Evolutionary conservation across 2,797 vertebrate genomes (phyloP), one percentile per base, ranked within the genome.

Genomic region (Phoeniculus purpureus): DNA sequence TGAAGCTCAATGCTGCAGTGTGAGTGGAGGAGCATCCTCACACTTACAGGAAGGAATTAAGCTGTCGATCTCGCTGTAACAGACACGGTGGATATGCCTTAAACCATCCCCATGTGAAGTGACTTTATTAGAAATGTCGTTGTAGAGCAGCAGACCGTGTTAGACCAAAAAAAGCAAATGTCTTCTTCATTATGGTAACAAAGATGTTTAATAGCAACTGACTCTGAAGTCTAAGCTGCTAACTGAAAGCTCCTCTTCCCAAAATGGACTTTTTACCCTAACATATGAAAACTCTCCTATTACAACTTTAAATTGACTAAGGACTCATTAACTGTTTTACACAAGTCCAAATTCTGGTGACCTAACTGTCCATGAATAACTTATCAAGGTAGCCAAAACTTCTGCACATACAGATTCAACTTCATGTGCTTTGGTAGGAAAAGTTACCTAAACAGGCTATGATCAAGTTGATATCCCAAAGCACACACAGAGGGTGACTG

Each of bases 361-460:
- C 5, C 23, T 45, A 14, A 37, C 27, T 48, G 29, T 12, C 18
- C 14, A 52, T 9, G 21, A 12, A 61, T 16, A 17, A 9, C 4
- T 60, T 31, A 58, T 50, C 47, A 51, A 26, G 34, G 17, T 10
- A 34, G 26, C n/a, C 52, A 1, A n/a, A n/a, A 59, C 19, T 20
- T 10, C 34, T 54, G 34, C 16, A 60, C 3, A 2, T 0, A 31
- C 40, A 72, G 23, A n/a, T 25, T 37, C 61, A 51, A 18, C 21
- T 31, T 21, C 4, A 7, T 0, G 3, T 23, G 47, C 67, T 58
- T 37, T 60, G 27, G 45, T 52, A 70, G 45, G 6, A 26, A 29
- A 59, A 66, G 23, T 2, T 0, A 40, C 2, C 7, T 3, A 1
- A 25, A 31, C 3, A 73, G 15, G 31, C 2, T 59, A 62, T 0